phyloP scores from a whole-genome alignment of 2,113 vertebrate species.

The Azemiops feae region DNA sequence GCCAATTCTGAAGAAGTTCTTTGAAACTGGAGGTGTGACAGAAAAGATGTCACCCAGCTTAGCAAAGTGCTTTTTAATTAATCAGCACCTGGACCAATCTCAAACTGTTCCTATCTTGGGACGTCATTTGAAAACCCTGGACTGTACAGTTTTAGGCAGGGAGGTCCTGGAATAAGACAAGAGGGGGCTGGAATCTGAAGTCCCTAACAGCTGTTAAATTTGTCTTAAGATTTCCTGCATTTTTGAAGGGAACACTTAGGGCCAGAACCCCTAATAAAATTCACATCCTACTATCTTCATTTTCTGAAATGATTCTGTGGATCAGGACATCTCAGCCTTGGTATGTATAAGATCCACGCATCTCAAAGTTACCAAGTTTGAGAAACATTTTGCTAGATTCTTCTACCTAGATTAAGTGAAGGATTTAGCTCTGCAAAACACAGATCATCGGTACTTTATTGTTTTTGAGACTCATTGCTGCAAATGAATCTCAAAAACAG shows the following conservation, averaged over 20 bases:
- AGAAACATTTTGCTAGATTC: background rate
- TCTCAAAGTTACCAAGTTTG: background rate
- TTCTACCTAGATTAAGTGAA: background rate
- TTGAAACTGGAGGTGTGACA: background rate
- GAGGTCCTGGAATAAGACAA: background rate
- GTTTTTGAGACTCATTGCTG: background rate
- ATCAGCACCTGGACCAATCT: background rate
- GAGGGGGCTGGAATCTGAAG: background rate
- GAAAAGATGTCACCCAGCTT: background rate
- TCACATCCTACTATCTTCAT: background rate
- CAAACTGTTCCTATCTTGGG: background rate
- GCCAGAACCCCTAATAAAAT: background rate
- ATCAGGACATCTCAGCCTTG: no score
- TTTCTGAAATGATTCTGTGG: background rate
- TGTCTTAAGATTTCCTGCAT: background rate
- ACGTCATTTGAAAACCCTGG: background rate
- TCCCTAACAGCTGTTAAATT: background rate
- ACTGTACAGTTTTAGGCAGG: background rate
- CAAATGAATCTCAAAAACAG: background rate
- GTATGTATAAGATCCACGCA: no score
- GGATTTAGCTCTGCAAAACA: background rate
- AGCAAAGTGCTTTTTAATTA: background rate
- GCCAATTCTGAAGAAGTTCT: background rate
- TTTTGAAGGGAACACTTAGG: background rate
- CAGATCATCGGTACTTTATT: background rate